phyloP scores from a whole-genome alignment of 1,140 invertebrate species.

The Drosophila murphyi region DNA sequence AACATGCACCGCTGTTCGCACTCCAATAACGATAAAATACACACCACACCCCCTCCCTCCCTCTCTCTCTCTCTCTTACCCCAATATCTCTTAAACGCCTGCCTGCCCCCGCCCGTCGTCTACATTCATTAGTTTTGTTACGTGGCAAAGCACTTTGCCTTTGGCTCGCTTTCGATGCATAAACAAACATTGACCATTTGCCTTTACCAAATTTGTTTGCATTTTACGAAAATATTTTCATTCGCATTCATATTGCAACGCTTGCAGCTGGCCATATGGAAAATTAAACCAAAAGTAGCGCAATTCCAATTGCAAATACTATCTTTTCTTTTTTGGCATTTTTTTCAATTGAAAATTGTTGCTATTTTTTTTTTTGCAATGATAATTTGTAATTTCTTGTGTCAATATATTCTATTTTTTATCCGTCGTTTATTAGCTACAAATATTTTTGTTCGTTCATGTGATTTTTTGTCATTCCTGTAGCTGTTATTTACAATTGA shows the following conservation, averaged over 20 bases:
- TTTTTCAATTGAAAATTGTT: background rate
- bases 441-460: conserved; percentile 12
- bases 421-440: conserved; percentile 9
- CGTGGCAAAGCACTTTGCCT: conserved; percentile 56
- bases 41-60: background rate
- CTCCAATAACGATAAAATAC: conserved; percentile 1
- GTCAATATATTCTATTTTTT: background rate
- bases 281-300: conserved; percentile 59
- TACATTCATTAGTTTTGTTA: conserved; percentile 57
- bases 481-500: conserved; percentile 53
- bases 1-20: conserved; percentile 57
- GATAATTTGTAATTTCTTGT: background rate
- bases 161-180: conserved; percentile 49
- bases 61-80: too few species aligned
- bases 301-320: conserved; percentile 11
- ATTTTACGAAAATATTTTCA: conserved; percentile 74
- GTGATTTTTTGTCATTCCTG: conserved; percentile 39
- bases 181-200: conserved; percentile 77
- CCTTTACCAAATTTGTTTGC: conserved; percentile 75
- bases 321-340: background rate
- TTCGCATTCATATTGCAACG: conserved; percentile 49
- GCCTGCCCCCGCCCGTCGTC: background rate
- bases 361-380: background rate
- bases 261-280: conserved; percentile 44
- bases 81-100: too few species aligned